phyloP scores from a whole-genome alignment of 2,797 vertebrate species.

The Coluber constrictor region DNA sequence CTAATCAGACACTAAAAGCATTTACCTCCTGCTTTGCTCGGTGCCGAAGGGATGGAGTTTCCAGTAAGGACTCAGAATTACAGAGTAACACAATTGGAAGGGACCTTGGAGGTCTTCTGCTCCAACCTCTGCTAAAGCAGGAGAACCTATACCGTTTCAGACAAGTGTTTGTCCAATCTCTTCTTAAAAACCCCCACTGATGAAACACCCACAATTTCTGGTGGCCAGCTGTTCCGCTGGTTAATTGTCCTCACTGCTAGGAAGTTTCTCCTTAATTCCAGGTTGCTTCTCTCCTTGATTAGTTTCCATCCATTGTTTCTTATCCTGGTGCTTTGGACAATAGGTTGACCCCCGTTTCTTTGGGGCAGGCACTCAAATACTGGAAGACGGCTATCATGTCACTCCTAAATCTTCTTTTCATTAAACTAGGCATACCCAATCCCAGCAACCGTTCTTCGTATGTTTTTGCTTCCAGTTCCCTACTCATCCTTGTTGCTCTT shows the following conservation, averaged over 20 bases:
- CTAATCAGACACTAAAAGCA: not conserved
- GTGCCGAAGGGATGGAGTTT: not conserved
- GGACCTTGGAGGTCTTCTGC: too few relatives aligned
- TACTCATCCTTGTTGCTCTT: not conserved
- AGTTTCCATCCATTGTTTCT: not conserved
- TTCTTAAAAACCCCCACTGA: too few relatives aligned
- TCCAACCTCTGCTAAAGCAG: too few relatives aligned
- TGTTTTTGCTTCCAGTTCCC: not conserved
- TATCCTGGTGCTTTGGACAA: not conserved
- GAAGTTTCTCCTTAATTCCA: too few relatives aligned
- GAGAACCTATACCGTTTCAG: too few relatives aligned
- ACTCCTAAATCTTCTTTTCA: not conserved
- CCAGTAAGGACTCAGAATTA: not conserved
- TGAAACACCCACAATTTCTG: too few relatives aligned
- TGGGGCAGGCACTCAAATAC: not conserved
- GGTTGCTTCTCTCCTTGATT: too few relatives aligned
- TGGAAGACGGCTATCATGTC: not conserved
- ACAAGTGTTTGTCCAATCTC: too few relatives aligned
- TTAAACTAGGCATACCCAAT: not conserved
- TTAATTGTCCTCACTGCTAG: too few relatives aligned
- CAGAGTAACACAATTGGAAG: too few relatives aligned
- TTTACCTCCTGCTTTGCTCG: not conserved
- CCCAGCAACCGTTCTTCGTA: not conserved
- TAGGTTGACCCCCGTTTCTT: not conserved
- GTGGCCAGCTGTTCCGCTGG: too few relatives aligned